phyloP scores from a whole-genome alignment of 2,113 vertebrate species.

The Arenaria interpres region DNA sequence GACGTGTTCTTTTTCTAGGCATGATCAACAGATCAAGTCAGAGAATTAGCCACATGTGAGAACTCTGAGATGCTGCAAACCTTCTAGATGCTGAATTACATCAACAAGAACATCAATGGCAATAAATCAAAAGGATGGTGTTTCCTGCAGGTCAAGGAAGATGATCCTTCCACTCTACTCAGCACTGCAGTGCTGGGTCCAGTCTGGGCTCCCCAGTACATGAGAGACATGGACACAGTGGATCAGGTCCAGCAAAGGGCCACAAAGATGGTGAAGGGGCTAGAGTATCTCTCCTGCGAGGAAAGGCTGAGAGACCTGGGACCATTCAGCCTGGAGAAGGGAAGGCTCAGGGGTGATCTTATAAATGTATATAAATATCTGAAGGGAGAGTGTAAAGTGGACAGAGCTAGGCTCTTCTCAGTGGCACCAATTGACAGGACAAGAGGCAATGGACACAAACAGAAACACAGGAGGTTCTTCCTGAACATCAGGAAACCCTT shows the following conservation, averaged over 20 bases:
- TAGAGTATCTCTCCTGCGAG: neutral
- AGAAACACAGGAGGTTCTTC: neutral
- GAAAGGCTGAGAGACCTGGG: neutral
- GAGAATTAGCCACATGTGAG: neutral
- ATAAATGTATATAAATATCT: neutral
- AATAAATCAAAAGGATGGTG: neutral
- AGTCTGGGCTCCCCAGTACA: neutral
- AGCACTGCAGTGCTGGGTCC: neutral
- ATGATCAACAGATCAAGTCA: neutral
- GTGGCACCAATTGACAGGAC: neutral
- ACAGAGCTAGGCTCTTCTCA: neutral
- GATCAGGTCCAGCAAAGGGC: neutral
- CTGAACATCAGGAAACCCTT: neutral
- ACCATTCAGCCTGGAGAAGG: neutral
- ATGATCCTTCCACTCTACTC: neutral
- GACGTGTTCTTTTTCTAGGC: neutral
- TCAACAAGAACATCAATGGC: neutral
- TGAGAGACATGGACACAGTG: neutral
- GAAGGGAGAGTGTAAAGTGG: neutral
- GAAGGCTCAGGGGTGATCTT: neutral
- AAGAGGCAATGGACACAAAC: neutral
- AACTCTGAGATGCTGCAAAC: neutral
- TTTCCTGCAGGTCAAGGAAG: neutral
- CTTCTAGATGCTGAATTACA: neutral
- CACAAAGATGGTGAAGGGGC: neutral